These are phyloP conservation scores for Noctua fimbriata DNA, from an alignment of 2,888 invertebrate genomes.

Conservation along the genomic window DNA sequence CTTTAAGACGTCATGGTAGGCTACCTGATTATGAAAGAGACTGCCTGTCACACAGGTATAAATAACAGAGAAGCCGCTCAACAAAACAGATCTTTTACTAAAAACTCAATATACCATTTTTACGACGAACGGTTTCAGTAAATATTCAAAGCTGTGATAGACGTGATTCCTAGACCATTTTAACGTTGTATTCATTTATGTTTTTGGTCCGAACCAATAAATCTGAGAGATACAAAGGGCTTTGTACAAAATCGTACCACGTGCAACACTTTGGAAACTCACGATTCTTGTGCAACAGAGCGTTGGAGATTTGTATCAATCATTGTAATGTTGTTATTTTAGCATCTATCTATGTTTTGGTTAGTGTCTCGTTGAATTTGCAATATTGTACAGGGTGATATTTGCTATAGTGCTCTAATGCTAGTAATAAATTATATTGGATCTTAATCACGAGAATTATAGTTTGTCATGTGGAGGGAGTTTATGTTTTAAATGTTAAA, in stretches of 20 bases:
- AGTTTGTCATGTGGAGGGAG: neutral
- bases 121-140: neutral
- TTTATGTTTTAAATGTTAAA: neutral
- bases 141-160: neutral
- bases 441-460: neutral
- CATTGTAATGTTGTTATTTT: conserved; percentile 47
- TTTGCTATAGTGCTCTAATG: conserved; percentile 10
- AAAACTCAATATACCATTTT: neutral
- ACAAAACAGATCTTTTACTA: neutral
- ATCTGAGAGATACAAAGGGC: conserved; percentile 42
- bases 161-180: neutral
- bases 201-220: conserved; percentile 48
- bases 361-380: conserved; percentile 1
- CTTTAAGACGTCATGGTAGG: no score
- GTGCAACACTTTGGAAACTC: conserved; percentile 31
- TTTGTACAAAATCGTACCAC: conserved; percentile 38
- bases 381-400: neutral
- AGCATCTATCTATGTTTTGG: conserved; percentile 13
- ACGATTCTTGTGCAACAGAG: conserved; percentile 40
- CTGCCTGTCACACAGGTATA: neutral
- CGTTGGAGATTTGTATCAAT: conserved; percentile 46
- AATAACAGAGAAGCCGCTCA: neutral
- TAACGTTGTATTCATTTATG: conserved; percentile 17
- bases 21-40: neutral
- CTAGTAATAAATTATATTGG: neutral